Conservation (phyloP, 1,140 invertebrate genomes). For the Charaxes varanes region DNA sequence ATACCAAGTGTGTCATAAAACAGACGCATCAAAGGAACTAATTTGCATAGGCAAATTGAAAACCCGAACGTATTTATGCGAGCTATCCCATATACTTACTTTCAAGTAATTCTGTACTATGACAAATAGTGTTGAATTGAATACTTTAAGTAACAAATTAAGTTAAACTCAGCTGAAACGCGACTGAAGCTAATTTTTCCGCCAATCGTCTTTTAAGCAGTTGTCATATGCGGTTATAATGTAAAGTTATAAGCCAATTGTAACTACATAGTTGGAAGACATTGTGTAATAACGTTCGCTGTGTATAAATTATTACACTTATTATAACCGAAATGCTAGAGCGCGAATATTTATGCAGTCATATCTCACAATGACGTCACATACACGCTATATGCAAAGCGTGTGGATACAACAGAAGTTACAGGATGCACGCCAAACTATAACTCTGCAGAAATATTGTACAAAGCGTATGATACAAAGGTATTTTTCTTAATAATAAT, state of each 20-base stretch:
- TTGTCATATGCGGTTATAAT: too few species aligned
- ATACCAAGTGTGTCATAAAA: conserved; percentile 16
- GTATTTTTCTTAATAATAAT: too few species aligned
- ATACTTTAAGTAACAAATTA: background rate
- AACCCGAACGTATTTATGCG: conserved; percentile 23
- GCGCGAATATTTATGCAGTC: conserved; percentile 10
- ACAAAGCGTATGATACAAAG: too few species aligned
- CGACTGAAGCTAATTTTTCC: too few species aligned
- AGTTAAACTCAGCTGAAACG: too few species aligned
- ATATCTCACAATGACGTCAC: conserved; percentile 13
- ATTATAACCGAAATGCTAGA: background rate
- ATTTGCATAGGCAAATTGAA: conserved; percentile 27
- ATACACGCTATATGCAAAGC: conserved; percentile 16
- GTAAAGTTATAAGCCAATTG: background rate
- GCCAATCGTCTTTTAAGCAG: too few species aligned
- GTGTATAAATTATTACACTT: background rate
- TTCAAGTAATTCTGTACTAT: conserved; percentile 4
- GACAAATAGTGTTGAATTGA: conserved; percentile 9
- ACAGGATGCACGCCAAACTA: conserved; percentile 2
- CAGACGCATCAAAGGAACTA: conserved; percentile 20
- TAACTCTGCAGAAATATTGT: too few species aligned
- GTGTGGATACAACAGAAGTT: conserved; percentile 13
- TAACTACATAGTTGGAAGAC: background rate
- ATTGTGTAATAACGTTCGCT: background rate
- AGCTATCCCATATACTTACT: conserved; percentile 11